A percentile compares a stretch with the other conserved stretches of the same genome.
phyloP scores from a whole-genome alignment of 2,113 vertebrate genomes.

The Camelus bactrianus region DNA sequence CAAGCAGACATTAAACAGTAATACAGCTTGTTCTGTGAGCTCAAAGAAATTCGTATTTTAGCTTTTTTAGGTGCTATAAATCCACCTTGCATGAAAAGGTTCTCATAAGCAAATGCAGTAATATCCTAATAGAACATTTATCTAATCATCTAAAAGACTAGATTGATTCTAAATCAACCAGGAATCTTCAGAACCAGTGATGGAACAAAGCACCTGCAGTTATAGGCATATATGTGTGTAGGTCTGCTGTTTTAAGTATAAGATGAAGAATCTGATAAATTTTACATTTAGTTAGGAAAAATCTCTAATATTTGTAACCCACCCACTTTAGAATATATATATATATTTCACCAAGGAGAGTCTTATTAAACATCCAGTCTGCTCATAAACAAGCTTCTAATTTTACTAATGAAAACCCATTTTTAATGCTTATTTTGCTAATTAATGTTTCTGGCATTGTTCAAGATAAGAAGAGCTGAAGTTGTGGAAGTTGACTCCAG shows the following conservation, averaged over 20 bases:
- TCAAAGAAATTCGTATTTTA: background rate
- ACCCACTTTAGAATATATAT: background rate
- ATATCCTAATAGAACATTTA: background rate
- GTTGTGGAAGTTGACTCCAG: background rate
- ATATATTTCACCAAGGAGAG: background rate
- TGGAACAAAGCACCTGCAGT: background rate
- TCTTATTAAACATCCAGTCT: background rate
- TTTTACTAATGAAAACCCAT: background rate
- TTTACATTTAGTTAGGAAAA: background rate
- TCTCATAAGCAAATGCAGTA: background rate
- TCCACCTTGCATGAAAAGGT: background rate
- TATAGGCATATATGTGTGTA: background rate
- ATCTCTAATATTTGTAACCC: background rate
- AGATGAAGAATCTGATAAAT: background rate
- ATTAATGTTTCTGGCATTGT: background rate
- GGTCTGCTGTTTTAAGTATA: background rate
- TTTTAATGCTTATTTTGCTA: background rate
- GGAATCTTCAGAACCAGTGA: background rate
- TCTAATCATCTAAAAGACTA: background rate
- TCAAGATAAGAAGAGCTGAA: background rate
- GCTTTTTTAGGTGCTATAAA: background rate
- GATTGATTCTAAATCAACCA: background rate
- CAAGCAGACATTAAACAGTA: background rate
- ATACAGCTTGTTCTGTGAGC: background rate
- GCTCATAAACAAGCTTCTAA: background rate